phyloP scores from a whole-genome alignment of 2,888 invertebrate species.

The Tetranychus piercei region DNA sequence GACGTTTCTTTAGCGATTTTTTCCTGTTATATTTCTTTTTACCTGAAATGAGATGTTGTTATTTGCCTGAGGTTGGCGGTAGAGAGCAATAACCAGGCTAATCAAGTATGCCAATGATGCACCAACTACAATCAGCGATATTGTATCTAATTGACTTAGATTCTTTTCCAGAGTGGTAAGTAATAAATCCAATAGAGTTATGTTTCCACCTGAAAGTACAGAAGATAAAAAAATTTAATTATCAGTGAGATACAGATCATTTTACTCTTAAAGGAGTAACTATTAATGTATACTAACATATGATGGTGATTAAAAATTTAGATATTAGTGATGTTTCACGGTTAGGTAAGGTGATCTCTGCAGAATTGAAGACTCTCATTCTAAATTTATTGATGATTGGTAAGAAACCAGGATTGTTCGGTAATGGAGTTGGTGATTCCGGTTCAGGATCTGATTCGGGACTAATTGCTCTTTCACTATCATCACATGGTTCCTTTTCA shows the following conservation, averaged over 20 bases:
- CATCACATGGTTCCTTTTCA: background rate
- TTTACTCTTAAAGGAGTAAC: too few relatives aligned
- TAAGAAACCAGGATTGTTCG: background rate
- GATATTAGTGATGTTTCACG: background rate
- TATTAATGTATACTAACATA: background rate
- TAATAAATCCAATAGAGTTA: background rate
- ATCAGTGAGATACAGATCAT: background rate
- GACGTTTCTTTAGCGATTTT: too few relatives aligned
- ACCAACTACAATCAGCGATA: background rate
- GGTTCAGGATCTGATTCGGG: background rate
- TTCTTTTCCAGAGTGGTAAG: background rate
- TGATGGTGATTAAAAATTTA: background rate
- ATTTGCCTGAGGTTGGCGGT: constrained; percentile 11
- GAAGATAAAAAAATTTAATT: background rate
- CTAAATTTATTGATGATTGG: background rate
- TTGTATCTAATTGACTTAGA: background rate
- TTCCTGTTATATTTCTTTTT: too few relatives aligned
- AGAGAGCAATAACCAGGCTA: constrained; percentile 15
- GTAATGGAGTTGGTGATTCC: background rate
- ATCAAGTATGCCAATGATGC: constrained; percentile 1
- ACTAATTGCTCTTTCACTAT: background rate
- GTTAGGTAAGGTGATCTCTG: background rate
- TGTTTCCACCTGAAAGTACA: background rate
- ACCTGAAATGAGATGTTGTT: background rate
- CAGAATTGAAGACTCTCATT: background rate